These are phyloP conservation scores for Ypsolopha sequella DNA, from an alignment of 2,888 invertebrate genomes.

Conservation along the genomic window DNA sequence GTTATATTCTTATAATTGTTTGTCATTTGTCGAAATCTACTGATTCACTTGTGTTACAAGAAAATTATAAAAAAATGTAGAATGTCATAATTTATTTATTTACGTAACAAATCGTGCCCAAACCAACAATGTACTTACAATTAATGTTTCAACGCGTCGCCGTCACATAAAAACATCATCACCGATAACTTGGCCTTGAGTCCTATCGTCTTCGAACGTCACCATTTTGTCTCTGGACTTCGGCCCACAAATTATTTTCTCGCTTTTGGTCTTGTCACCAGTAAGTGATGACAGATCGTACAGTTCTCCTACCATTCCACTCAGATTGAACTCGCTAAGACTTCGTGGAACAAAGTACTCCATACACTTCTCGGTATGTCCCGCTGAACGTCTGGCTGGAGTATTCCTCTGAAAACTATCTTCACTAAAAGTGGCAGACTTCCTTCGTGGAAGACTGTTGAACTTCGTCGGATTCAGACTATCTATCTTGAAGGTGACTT, in stretches of 20 bases:
- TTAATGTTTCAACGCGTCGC: constrained; percentile 18
- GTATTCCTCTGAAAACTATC: constrained; percentile 75
- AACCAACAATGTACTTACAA: constrained; percentile 23
- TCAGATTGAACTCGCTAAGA: constrained; percentile 85
- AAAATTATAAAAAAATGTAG: constrained; percentile 9
- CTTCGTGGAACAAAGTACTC: constrained; percentile 89
- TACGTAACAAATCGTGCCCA: constrained; percentile 44
- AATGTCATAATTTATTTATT: constrained; percentile 25
- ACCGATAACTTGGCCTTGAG: constrained; percentile 52
- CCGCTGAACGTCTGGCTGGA: constrained; percentile 74
- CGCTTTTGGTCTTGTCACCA: constrained; percentile 17
- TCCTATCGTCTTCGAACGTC: constrained; percentile 82
- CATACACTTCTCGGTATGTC: constrained; percentile 74
- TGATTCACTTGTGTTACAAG: background rate
- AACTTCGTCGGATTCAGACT: constrained; percentile 58
- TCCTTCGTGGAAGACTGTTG: constrained; percentile 68
- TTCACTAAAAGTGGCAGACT: constrained; percentile 37
- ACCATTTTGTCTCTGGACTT: constrained; percentile 79
- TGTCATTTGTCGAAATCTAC: background rate
- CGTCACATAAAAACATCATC: constrained; percentile 88
- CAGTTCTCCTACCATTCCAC: constrained; percentile 63
- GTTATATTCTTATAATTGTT: background rate
- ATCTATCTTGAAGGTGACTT: constrained; percentile 48
- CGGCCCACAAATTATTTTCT: constrained; percentile 22
- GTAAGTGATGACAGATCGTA: constrained; percentile 19